Evolutionary conservation across 2,797 vertebrate genomes (phyloP), one percentile per base, ranked within the genome.

Genomic region (Scomberomorus guttatus): DNA sequence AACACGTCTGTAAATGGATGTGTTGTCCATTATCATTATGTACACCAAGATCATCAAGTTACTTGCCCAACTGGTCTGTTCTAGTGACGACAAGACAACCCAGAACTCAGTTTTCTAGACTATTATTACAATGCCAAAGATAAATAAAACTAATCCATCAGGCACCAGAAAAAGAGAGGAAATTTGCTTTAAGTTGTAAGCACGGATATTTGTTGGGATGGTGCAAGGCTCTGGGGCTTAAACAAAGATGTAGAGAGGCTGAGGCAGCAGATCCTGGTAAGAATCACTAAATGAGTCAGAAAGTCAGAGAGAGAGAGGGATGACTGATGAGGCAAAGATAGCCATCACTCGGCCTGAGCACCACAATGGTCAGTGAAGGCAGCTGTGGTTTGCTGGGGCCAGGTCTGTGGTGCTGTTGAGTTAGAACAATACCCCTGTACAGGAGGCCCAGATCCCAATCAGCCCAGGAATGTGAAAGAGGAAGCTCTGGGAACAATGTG

Each of bases 401-500:
- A 83, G 90, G 89, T 89, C 88, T 75, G 65, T 74, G 79, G 72
- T 87, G 89, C 89, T 87, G 93, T 56, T 67, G 63, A 83, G 86
- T 77, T 82, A 81, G 84, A 94, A 94, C 92, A 95, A 95, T 93
- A 85, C 82, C 78, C 73, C 81, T 75, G 84, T 85, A 82, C 84
- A 90, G 92, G 92, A 92, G 90, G 90, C 89, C 92, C 90, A 85
- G 92, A 95, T 95, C 93, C 88, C 91, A 94, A 95, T 96, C 94
- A 92, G 90, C 42, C 82, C 84, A 95, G 93, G 95, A 96, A 96
- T 96, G 95, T 95, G 92, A 90, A 92, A 94, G 90, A 95, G 95
- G 96, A 96, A 96, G 92, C 90, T 81, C 80, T 55, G 78, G 76
- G 89, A 95, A 96, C 95, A 95, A 95, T 95, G 93, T 87, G 76